Conservation (phyloP, 2,113 vertebrate species). For the Syngnathus floridae region DNA sequence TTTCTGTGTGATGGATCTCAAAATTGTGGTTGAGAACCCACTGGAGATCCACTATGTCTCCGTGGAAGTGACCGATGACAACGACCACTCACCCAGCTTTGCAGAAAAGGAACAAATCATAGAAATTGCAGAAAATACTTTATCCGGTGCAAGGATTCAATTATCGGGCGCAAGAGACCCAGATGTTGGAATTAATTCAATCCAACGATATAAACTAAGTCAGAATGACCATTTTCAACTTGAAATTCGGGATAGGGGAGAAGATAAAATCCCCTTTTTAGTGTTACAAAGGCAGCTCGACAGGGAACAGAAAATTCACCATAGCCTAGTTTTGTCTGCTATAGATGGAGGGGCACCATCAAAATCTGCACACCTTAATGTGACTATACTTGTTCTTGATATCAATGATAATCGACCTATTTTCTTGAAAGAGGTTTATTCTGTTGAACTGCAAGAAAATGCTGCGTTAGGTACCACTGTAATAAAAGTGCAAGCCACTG, state of each 20-base stretch:
- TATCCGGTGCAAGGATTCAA: conserved; percentile 64
- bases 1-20: conserved; percentile 51
- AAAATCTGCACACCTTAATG: conserved; percentile 26
- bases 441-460: conserved; percentile 31
- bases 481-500: conserved; percentile 26
- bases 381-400: conserved; percentile 45
- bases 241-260: conserved; percentile 25
- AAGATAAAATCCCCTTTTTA: conserved; percentile 40
- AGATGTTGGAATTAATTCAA: conserved; percentile 63
- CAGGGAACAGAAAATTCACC: conserved; percentile 28
- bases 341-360: conserved; percentile 53
- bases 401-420: conserved; percentile 56
- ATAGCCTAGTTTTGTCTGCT: conserved; percentile 39
- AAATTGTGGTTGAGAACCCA: conserved; percentile 62
- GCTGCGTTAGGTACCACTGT: conserved; percentile 17
- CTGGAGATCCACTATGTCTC: conserved; percentile 62
- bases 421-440: conserved; percentile 37
- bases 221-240: conserved; percentile 48
- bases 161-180: conserved; percentile 67
- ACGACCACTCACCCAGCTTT: conserved; percentile 68
- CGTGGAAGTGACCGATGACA: conserved; percentile 60
- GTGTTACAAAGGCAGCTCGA: conserved; percentile 47
- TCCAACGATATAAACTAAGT: conserved; percentile 64
- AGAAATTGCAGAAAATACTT: conserved; percentile 57
- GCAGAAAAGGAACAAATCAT: conserved; percentile 49